These are phyloP conservation scores for Lasioglossum leucozonium DNA, from an alignment of 2,888 invertebrate genomes.

Conservation along the genomic window DNA sequence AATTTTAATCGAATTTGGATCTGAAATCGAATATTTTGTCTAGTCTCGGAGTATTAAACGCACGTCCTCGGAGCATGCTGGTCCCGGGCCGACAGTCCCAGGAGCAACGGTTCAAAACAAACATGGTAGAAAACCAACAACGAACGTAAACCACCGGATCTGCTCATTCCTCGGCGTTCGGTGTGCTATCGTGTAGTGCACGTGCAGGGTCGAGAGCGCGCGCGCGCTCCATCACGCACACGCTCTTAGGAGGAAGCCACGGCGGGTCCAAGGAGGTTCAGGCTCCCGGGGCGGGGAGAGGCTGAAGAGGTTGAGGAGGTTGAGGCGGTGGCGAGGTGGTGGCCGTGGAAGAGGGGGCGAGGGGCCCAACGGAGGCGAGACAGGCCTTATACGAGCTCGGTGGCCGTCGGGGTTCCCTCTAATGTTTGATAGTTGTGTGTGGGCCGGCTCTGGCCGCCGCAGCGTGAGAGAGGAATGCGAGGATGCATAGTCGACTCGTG, in stretches of 20 bases:
- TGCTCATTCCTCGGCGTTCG: slow-evolving; percentile 21
- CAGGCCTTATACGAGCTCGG: slow-evolving; percentile 77
- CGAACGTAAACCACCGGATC: neutral
- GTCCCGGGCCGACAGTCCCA: neutral
- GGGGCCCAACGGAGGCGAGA: slow-evolving; percentile 65
- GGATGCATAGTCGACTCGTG: slow-evolving; percentile 81
- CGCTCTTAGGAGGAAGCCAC: slow-evolving; percentile 13
- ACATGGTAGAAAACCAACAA: neutral
- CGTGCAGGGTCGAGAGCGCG: slow-evolving; percentile 47
- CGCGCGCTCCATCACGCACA: slow-evolving; percentile 34
- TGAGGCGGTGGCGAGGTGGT: neutral
- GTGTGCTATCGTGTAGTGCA: slow-evolving; percentile 51
- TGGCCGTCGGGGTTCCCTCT: slow-evolving; percentile 74
- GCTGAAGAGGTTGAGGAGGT: neutral
- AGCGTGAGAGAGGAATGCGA: slow-evolving; percentile 84
- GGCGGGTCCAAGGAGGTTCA: slow-evolving; percentile 21
- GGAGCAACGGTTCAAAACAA: neutral
- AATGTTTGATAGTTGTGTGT: slow-evolving; percentile 79
- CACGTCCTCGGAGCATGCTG: too few species aligned
- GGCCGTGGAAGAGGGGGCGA: slow-evolving; percentile 44
- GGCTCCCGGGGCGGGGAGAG: neutral
- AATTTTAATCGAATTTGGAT: too few species aligned
- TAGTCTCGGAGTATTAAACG: neutral
- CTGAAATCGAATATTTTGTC: too few species aligned
- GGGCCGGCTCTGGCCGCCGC: slow-evolving; percentile 75